A percentile compares a stretch with the other conserved stretches of the same genome.
Evolutionary conservation across 2,888 invertebrate species (phyloP).

Genomic region (Beris chalybata): DNA sequence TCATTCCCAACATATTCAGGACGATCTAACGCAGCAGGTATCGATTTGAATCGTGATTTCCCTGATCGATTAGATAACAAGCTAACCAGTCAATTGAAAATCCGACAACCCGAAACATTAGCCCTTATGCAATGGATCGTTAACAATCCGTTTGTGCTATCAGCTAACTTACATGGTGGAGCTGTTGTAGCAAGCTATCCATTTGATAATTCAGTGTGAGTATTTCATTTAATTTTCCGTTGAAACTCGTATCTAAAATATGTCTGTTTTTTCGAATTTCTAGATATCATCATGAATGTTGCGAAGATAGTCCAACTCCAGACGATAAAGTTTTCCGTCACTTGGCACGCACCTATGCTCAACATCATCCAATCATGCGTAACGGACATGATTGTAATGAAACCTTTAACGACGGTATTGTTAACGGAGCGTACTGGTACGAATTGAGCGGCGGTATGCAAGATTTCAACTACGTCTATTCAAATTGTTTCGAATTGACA

Average conservation of each 20-base stretch:
- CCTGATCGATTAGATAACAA: slow-evolving; percentile 79
- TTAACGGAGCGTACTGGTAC: slow-evolving; percentile 94
- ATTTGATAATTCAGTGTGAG: slow-evolving; percentile 81
- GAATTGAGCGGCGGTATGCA: slow-evolving; percentile 93
- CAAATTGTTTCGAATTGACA: slow-evolving; percentile 96
- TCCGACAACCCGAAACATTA: slow-evolving; percentile 82
- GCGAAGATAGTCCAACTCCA: slow-evolving; percentile 75
- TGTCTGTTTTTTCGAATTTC: neutral
- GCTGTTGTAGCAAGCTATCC: slow-evolving; percentile 98
- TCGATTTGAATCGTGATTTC: slow-evolving; percentile 90
- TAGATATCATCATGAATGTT: slow-evolving; percentile 63
- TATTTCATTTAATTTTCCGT: slow-evolving; percentile 35
- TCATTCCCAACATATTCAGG: slow-evolving; percentile 70
- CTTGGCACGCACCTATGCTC: slow-evolving; percentile 76
- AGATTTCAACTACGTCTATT: slow-evolving; percentile 95
- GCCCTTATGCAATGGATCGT: slow-evolving; percentile 89
- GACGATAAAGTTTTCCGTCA: slow-evolving; percentile 81
- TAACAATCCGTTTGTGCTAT: slow-evolving; percentile 85
- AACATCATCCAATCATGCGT: slow-evolving; percentile 74
- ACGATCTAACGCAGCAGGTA: slow-evolving; percentile 75
- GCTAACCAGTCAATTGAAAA: slow-evolving; percentile 50
- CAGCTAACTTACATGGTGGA: slow-evolving; percentile 95
- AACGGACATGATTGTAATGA: slow-evolving; percentile 75
- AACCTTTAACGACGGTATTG: slow-evolving; percentile 76
- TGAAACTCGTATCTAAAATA: slow-evolving; percentile 5